A percentile compares a stretch with the other conserved stretches of the same genome.
These are phyloP conservation scores for Cynoglossus semilaevis DNA, from an alignment of 2,113 vertebrate species.

Conservation along the genomic window DNA sequence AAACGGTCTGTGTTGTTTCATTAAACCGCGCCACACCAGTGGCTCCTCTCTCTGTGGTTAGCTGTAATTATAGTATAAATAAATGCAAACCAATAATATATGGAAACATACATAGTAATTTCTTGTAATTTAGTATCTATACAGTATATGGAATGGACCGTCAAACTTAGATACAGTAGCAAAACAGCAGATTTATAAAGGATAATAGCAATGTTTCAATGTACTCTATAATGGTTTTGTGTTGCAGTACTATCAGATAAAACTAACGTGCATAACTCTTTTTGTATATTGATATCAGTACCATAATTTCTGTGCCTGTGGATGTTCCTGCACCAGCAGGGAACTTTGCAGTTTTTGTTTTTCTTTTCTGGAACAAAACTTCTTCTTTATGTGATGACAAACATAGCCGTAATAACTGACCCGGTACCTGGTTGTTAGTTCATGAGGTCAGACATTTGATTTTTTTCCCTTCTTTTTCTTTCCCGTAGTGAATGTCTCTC, in stretches of 20 bases:
- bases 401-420: conserved; percentile 72
- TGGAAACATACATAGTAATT: conserved; percentile 73
- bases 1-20: conserved; percentile 57
- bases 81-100: conserved; percentile 78
- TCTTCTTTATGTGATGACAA: conserved; percentile 74
- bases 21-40: conserved; percentile 72
- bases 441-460: conserved; percentile 71
- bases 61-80: conserved; percentile 80
- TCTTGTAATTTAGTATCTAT: conserved; percentile 81
- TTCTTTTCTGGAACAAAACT: conserved; percentile 37
- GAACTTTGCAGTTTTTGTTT: conserved; percentile 60
- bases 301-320: conserved; percentile 76
- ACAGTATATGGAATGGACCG: conserved; percentile 83
- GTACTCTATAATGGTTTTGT: conserved; percentile 83
- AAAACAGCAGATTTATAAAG: conserved; percentile 79
- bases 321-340: conserved; percentile 48
- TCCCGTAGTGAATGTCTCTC: conserved; percentile 74
- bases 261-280: conserved; percentile 77
- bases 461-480: conserved; percentile 45
- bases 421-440: conserved; percentile 76
- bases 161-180: conserved; percentile 83
- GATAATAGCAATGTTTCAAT: conserved; percentile 80
- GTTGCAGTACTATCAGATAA: conserved; percentile 80
- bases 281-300: conserved; percentile 78
- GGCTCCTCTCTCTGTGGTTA: conserved; percentile 69